Evolutionary conservation across 2,888 invertebrate species (phyloP), one percentile per base, ranked within the genome.

Genomic region (Drosophila mayaguana): DNA sequence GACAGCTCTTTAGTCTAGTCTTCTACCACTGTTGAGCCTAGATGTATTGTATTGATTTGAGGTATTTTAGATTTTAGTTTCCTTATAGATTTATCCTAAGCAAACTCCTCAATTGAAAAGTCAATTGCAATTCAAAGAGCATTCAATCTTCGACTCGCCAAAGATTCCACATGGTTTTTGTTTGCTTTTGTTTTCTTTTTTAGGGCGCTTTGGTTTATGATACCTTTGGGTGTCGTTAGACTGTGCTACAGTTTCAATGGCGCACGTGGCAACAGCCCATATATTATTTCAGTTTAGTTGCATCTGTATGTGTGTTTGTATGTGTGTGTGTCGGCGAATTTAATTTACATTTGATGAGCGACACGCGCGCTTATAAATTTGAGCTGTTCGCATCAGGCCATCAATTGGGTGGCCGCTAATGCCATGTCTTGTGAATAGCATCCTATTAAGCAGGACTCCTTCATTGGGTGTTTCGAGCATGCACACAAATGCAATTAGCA

Each of bases 181-280:
- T 6, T 6, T 12, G 32, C 18, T 32, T 38, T 28, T 68, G 67
- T 63, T 66, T 61, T 61, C 50, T 53, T 63, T 51, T 63, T 46
- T 56, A 20, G 25, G 38, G 56, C 61, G 66, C 75, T 77, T 79
- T 78, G 66, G 56, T 74, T 87, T 85, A 83, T 75, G 72, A 71
- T 76, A 78, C 90, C 91, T 83, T 74, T 61, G 86, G 86, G 86
- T 84, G 77, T 88, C 84, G 78, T 91, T 89, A 86, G 63, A 57
- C 57, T 46, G 45, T 3, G 42, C 56, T 55, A 60, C 43, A 18
- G 57, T 46, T 45, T 53, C 40, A 53, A 48, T 46, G 32, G 16
- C 40, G 53, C 60, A 59, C 59, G 50, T 60, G 59, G 36, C 51
- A 18, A 54, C 38, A 55, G 40, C 51, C 43, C 46, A 59, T 64